Base-by-base conservation (phyloP, 2,888 invertebrate species). In the Chymomyza amoena region DNA sequence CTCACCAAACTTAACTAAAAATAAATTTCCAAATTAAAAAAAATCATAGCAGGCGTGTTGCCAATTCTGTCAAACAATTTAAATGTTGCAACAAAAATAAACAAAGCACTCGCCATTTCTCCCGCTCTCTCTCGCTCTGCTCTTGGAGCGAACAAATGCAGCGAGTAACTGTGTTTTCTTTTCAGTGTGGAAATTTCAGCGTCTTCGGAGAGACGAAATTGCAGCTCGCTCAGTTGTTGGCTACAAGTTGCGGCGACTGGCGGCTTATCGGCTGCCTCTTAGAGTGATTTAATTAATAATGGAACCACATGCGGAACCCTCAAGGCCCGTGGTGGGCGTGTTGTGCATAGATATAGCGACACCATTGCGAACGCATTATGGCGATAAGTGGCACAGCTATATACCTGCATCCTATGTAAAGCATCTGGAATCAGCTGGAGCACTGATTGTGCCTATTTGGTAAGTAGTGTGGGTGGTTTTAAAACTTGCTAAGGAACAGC, bases 361-460 rank as follows among this genome's bases (percentile, higher is more conserved):
- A 50, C 91, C 92, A 45, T 90, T 96, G 1, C 91, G 92, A 18
- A 76, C 91, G 5, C 91, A 92, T 61, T 95, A 93, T 88, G 93
- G 93, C 0, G 89, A 92, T 7, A 90, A 92, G 61, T 93, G 93
- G 84, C 92, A 93, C 6, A 95, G 96, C 85, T 97, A 95, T 85
- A 95, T 98, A 62, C 95, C 95, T 0, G 95, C 97, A 0, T 96
- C 96, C 0, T 98, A 98, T 88, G 96, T 97, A 1, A 97, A 97
- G 90, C 96, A 94, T 91, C 89, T 98, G 45, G 97, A 98, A 92
- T 93, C 95, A 64, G 94, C 95, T 1, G 98, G 98, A 5, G 97
- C 96, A 4, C 93, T 96, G 84, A 96, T 95, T 0, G 95, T 97
- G 18, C 97, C 97, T 0, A 94, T 97, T 87, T 93, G 95, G 97